Conservation (phyloP, 37 sponge, comb jelly and placozoan species). For the Aplysina aerophoba region DNA sequence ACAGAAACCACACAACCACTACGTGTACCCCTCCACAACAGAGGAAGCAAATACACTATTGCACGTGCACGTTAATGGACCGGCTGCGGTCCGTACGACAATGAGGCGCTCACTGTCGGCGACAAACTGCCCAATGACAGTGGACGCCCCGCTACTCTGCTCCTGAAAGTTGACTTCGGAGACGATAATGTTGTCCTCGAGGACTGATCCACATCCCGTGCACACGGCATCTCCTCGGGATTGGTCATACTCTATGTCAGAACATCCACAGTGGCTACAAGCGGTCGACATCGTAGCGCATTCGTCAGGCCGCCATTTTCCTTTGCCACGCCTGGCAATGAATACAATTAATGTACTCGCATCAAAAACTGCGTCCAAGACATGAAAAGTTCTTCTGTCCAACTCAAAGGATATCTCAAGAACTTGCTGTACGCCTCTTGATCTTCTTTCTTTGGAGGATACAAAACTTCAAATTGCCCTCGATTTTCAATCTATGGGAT, state of each 20-base stretch:
- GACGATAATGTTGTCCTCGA: conserved; percentile 94
- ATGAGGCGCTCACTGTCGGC: conserved; percentile 70
- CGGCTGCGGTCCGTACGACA: no score
- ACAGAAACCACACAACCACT: no score
- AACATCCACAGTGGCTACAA: conserved; percentile 89
- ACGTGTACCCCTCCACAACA: no score
- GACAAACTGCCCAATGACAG: conserved; percentile 91
- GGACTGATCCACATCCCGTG: conserved; percentile 94
- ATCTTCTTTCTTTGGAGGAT: not conserved
- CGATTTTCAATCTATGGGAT: no score
- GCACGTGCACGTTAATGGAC: not conserved
- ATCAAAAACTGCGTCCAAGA: not conserved
- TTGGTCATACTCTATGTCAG: conserved; percentile 91
- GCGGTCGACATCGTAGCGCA: conserved; percentile 60
- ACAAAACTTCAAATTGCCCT: not conserved
- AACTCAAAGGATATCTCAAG: not conserved
- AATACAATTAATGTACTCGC: no score
- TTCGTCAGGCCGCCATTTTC: conserved; percentile 25
- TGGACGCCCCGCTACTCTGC: conserved; percentile 78
- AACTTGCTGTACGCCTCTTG: not conserved
- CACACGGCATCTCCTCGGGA: conserved; percentile 96
- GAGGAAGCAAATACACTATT: not conserved
- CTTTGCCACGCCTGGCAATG: no score
- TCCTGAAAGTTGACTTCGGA: conserved; percentile 90
- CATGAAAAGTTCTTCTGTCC: conserved; percentile 16